phyloP scores from a whole-genome alignment of 2,888 invertebrate species.

The Cephonodes hylas region DNA sequence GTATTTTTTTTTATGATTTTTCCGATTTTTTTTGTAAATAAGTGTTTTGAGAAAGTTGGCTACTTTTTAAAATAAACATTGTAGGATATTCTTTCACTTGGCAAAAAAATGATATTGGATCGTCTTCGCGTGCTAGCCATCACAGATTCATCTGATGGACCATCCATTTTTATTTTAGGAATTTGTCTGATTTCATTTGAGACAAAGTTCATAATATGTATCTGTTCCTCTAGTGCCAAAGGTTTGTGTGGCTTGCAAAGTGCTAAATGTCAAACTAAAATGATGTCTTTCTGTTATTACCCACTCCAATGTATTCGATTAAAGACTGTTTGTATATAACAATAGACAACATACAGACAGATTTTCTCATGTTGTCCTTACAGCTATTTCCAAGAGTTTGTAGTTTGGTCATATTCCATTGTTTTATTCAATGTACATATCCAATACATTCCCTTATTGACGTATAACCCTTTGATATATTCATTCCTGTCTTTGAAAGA shows the following conservation, averaged over 20 bases:
- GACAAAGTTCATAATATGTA: background rate
- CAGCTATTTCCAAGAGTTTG: background rate
- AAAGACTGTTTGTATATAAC: background rate
- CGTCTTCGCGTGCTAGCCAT: too few species aligned
- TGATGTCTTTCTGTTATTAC: background rate
- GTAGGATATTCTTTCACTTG: too few species aligned
- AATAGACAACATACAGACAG: background rate
- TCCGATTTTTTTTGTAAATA: too few species aligned
- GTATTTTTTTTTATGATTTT: too few species aligned
- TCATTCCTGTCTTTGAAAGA: too few species aligned
- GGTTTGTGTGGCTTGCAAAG: slow-evolving; percentile 1
- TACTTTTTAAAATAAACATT: too few species aligned
- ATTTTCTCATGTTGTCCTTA: too few species aligned
- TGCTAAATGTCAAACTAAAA: background rate
- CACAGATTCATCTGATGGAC: background rate
- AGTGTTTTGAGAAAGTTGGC: too few species aligned
- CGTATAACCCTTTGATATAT: too few species aligned
- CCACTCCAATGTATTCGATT: background rate
- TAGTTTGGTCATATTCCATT: background rate
- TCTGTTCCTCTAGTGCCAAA: background rate
- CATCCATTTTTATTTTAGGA: background rate
- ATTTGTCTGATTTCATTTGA: slow-evolving; percentile 14
- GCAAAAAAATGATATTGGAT: too few species aligned
- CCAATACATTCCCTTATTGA: too few species aligned
- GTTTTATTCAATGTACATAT: too few species aligned